Conservation (phyloP, 1,140 invertebrate species). For the Armadillidium nasatum region DNA sequence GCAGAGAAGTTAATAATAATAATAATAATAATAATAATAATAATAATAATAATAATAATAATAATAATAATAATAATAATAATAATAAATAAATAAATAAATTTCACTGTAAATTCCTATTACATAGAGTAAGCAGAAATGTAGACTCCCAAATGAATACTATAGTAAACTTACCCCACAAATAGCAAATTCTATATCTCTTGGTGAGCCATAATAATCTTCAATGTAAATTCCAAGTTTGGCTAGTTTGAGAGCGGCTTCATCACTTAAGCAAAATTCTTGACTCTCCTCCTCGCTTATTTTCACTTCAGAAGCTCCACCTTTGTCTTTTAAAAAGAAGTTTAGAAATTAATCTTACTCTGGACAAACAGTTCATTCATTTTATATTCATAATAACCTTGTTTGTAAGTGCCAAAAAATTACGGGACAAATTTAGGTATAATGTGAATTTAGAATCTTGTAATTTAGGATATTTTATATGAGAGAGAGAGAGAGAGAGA, state of each 20-base stretch:
- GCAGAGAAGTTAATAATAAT: too few species aligned
- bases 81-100: background rate
- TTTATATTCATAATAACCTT: too few species aligned
- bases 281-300: constrained; percentile 32
- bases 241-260: constrained; percentile 41
- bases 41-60: too few species aligned
- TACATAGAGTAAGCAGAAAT: too few species aligned
- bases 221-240: constrained; percentile 59
- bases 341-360: background rate
- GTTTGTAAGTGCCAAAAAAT: too few species aligned
- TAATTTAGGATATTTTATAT: too few species aligned
- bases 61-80: too few species aligned
- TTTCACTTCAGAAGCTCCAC: constrained; percentile 45
- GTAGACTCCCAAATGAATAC: too few species aligned
- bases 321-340: constrained; percentile 50
- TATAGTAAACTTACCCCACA: constrained; percentile 50
- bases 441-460: too few species aligned
- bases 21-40: too few species aligned
- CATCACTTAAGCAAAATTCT: constrained; percentile 40
- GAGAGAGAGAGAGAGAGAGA: too few species aligned
- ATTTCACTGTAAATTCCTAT: background rate
- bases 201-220: constrained; percentile 58
- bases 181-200: constrained; percentile 73
- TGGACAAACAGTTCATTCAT: constrained; percentile 45
- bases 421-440: too few species aligned